Evolutionary conservation across 1,140 invertebrate species (phyloP).

Genomic region (Bemisia tabaci): DNA sequence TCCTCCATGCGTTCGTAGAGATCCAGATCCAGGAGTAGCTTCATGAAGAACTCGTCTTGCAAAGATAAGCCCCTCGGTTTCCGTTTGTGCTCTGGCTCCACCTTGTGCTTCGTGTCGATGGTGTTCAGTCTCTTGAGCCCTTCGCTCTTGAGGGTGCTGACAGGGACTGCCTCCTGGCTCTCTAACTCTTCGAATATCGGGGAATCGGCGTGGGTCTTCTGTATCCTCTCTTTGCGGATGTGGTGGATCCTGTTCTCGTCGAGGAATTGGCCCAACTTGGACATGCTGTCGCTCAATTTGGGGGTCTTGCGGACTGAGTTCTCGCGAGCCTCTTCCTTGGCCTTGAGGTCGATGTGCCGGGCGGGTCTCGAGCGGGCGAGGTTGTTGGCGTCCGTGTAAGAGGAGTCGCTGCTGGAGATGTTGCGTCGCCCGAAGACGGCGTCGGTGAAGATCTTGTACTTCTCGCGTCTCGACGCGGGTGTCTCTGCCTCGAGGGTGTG

Average conservation of each 20-base stretch:
- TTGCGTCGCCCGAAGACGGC: slow-evolving; percentile 6
- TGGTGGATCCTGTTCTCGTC: too few species aligned
- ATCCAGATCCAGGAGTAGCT: not conserved
- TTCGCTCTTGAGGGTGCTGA: too few species aligned
- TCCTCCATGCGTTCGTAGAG: not conserved
- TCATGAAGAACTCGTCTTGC: not conserved
- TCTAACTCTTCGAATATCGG: too few species aligned
- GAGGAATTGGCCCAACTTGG: too few species aligned
- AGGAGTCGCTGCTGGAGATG: slow-evolving; percentile 70
- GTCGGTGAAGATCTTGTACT: slow-evolving; percentile 10
- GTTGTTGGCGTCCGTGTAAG: slow-evolving; percentile 81
- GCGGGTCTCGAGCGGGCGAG: slow-evolving; percentile 40
- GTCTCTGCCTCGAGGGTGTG: not conserved
- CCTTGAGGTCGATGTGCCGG: not conserved
- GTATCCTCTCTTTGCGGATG: too few species aligned
- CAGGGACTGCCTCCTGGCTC: too few species aligned
- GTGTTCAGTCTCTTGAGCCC: too few species aligned
- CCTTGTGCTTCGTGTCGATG: too few species aligned
- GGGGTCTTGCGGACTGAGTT: too few species aligned
- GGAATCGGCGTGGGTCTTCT: too few species aligned
- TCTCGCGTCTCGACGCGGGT: slow-evolving; percentile 4
- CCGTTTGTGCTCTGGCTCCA: not conserved
- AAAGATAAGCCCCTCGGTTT: not conserved
- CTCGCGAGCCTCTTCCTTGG: not conserved
- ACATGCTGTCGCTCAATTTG: too few species aligned